Evolutionary conservation across 2,888 invertebrate species (phyloP), one percentile per base, ranked within the genome.

Genomic region (Metacarcinus magister): DNA sequence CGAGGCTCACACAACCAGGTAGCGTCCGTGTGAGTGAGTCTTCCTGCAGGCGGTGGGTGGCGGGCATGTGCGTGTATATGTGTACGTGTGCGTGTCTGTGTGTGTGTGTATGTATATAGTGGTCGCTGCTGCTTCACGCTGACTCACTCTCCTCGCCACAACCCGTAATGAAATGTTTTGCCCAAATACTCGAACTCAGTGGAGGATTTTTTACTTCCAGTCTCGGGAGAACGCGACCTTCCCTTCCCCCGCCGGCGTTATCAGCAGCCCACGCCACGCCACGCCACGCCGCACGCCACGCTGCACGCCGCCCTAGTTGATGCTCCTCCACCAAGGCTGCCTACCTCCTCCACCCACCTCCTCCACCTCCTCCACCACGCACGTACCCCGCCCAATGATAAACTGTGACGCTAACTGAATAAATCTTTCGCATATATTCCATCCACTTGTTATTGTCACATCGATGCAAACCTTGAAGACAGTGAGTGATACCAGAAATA

Each of bases 401-500:
- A 23, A 67, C 67, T n/a, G 67, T n/a, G 67, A n/a, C 67, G n/a
- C n/a, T n/a, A n/a, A n/a, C 23, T 5, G 5, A 67, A 23, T 67
- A 67, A 67, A 67, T 23, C 67, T 23, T 67, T 67, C n/a, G 23
- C 67, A 23, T 4, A n/a, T n/a, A n/a, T 60, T 67, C 5, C 23
- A 23, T 67, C 4, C 67, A 10, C n/a, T 10, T 67, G 19, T 67
- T 67, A 23, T n/a, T 67, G 4, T 67, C 67, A 67, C 23, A 67
- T 67, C 5, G n/a, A 4, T 16, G n/a, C 67, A 67, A 19, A 16
- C n/a, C n/a, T 67, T 67, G 13, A 23, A 75, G 5, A 75, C 43
- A 92, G 28, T 46, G n/a, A n/a, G n/a, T n/a, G 48, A 46, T 46
- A 48, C n/a, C 48, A 92, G 23, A 92, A 4, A 92, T 46, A 92